Conservation (phyloP, 1,140 invertebrate genomes). For the Microvelia longipes region DNA sequence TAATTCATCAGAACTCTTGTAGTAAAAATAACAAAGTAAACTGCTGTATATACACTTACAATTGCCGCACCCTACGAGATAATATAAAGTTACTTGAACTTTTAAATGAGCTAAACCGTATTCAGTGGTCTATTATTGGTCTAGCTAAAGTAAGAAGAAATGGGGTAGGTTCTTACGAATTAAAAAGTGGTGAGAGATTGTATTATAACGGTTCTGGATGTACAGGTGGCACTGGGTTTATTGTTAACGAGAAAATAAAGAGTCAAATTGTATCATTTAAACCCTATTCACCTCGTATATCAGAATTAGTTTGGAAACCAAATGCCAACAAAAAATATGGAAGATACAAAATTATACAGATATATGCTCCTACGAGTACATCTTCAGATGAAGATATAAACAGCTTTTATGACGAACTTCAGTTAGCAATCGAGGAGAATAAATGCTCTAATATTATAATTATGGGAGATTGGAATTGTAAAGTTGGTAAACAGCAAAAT, state of each 20-base stretch:
- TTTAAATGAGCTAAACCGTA: neutral
- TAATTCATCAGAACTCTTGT: too few relatives aligned
- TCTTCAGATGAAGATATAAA: slow-evolving; percentile 7
- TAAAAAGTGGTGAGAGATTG: neutral
- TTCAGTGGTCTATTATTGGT: neutral
- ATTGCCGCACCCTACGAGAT: neutral
- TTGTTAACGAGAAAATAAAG: neutral
- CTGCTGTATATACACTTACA: neutral
- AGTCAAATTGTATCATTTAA: neutral
- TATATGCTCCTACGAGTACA: slow-evolving; percentile 11
- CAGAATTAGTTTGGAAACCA: neutral
- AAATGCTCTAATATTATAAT: slow-evolving; percentile 6
- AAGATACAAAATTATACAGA: slow-evolving; percentile 8
- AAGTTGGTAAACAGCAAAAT: slow-evolving; percentile 5
- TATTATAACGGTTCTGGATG: neutral
- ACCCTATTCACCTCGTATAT: neutral
- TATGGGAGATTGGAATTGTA: slow-evolving; percentile 12
- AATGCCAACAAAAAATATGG: neutral
- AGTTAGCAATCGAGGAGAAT: slow-evolving; percentile 4
- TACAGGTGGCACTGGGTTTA: neutral
- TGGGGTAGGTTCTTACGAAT: neutral
- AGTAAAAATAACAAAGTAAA: too few relatives aligned
- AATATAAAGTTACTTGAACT: neutral
- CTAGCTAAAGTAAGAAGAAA: neutral
- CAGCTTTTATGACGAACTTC: slow-evolving; percentile 11